Evolutionary conservation across 2,797 vertebrate species (phyloP).

Genomic region (Sylvia borin): DNA sequence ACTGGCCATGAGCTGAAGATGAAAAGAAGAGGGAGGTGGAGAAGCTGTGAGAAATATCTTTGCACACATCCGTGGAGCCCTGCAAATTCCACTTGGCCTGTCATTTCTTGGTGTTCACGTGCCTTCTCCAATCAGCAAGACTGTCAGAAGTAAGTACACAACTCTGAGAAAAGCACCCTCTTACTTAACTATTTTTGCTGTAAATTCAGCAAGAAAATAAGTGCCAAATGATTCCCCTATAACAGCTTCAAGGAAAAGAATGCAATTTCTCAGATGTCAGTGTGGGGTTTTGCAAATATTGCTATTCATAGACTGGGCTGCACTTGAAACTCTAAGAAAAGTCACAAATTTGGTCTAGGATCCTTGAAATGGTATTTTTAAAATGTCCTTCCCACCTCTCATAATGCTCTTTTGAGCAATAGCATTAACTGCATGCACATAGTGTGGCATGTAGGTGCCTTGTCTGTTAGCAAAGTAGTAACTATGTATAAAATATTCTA

Average conservation of each 20-base stretch:
- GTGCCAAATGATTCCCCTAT: not conserved
- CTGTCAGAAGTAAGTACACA: not conserved
- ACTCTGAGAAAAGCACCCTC: not conserved
- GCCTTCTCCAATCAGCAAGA: not conserved
- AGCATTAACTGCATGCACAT: not conserved
- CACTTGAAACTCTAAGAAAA: not conserved
- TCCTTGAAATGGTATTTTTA: not conserved
- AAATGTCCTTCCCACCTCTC: not conserved
- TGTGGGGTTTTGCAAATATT: not conserved
- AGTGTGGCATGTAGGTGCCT: not conserved
- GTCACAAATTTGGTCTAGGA: not conserved
- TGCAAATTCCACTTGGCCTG: not conserved
- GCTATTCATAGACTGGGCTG: not conserved
- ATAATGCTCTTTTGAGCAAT: not conserved
- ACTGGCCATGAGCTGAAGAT: not conserved
- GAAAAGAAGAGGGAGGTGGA: not conserved
- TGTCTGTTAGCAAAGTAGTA: not conserved
- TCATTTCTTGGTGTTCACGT: not conserved
- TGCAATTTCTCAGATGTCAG: not conserved
- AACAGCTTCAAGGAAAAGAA: not conserved
- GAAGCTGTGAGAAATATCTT: not conserved
- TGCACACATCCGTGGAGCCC: rapidly evolving
- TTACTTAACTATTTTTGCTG: not conserved
- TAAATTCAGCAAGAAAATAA: conserved; percentile 2
- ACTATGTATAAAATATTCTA: conserved; percentile 2